phyloP scores from a whole-genome alignment of 2,113 vertebrate species.

The Dicerorhinus sumatrensis region DNA sequence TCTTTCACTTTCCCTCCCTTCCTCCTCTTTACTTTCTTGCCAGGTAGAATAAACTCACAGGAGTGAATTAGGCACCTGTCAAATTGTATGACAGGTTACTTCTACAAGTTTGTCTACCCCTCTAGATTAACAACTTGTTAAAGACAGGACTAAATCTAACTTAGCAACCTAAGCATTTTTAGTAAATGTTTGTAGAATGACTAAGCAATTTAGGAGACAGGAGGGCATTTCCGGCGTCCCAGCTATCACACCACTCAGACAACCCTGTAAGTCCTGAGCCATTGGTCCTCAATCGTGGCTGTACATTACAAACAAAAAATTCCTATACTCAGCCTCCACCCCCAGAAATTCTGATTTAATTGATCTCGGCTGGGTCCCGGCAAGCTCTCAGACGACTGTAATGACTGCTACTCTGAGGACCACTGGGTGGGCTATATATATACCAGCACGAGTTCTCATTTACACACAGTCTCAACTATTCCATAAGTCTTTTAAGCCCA shows the following conservation, averaged over 20 bases:
- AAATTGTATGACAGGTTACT: background rate
- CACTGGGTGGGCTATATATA: background rate
- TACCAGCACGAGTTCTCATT: background rate
- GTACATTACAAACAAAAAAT: background rate
- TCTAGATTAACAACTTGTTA: slow-evolving; percentile 20
- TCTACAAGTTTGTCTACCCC: background rate
- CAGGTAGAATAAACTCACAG: background rate
- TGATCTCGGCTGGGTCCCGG: background rate
- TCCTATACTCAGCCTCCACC: background rate
- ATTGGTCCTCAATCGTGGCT: background rate
- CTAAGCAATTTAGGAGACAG: background rate
- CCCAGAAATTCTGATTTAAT: background rate
- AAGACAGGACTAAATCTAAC: background rate
- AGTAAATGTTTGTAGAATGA: background rate
- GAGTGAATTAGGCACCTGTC: slow-evolving; percentile 28
- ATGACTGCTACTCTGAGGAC: background rate
- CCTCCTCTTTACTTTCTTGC: background rate
- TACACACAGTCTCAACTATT: background rate
- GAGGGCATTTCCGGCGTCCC: background rate
- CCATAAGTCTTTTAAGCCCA: background rate
- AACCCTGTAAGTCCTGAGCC: background rate
- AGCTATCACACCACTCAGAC: background rate
- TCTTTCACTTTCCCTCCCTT: background rate
- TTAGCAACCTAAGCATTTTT: background rate
- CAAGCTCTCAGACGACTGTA: background rate